These are phyloP conservation scores for Cirrhinus molitorella DNA, from an alignment of 2,797 vertebrate species.

Conservation along the genomic window DNA sequence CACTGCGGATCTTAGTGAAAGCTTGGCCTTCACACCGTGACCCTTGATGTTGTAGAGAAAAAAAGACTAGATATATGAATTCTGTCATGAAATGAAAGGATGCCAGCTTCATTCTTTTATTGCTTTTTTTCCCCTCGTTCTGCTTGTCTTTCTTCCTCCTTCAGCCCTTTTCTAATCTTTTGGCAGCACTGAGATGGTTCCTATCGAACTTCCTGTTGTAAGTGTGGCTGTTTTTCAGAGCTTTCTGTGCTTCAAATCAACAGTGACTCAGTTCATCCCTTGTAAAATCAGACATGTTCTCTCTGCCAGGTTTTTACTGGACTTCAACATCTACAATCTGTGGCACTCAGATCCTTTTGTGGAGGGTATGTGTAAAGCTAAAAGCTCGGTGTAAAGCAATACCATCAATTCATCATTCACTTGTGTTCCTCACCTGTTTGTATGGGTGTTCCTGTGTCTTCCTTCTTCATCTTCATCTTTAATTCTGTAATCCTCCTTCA, in stretches of 20 bases:
- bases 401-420: neutral
- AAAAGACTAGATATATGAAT: neutral
- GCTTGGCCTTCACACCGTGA: neutral
- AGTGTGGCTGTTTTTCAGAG: slow-evolving; percentile 62
- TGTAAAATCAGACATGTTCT: slow-evolving; percentile 47
- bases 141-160: slow-evolving; percentile 19
- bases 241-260: neutral
- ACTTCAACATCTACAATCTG: slow-evolving; percentile 79
- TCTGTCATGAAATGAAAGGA: slow-evolving; percentile 16
- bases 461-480: slow-evolving; percentile 41
- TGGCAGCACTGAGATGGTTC: slow-evolving; percentile 78
- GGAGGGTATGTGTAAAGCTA: slow-evolving; percentile 73
- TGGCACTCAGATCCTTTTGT: slow-evolving; percentile 79
- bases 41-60: neutral
- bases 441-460: slow-evolving; percentile 9
- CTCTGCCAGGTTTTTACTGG: slow-evolving; percentile 77
- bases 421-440: slow-evolving; percentile 21
- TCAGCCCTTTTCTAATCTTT: slow-evolving; percentile 77
- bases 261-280: slow-evolving; percentile 12
- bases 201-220: slow-evolving; percentile 80
- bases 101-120: neutral
- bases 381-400: neutral
- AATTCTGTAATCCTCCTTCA: slow-evolving; percentile 1
- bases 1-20: slow-evolving; percentile 2
- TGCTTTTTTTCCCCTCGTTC: slow-evolving; percentile 13